These are phyloP conservation scores for Seira sanloemensis DNA, from an alignment of 2,888 invertebrate species.

Conservation along the genomic window DNA sequence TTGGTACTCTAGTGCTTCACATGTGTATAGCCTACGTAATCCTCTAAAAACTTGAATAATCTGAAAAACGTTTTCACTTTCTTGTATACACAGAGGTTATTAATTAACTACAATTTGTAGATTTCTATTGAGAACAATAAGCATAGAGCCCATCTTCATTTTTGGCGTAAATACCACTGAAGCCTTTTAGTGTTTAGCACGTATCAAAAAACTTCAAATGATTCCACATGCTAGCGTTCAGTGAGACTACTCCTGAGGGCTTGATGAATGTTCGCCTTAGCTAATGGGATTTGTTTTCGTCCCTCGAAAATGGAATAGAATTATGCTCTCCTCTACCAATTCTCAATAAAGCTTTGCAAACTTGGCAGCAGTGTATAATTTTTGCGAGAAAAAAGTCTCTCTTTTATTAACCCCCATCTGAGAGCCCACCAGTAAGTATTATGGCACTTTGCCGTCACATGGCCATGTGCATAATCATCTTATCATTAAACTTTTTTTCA, in stretches of 20 bases:
- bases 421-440: neutral
- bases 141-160: constrained; percentile 39
- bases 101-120: constrained; percentile 63
- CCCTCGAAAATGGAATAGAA: neutral
- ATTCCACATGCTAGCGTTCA: neutral
- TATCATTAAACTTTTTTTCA: neutral
- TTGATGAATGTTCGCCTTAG: neutral
- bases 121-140: constrained; percentile 57
- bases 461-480: constrained; percentile 18
- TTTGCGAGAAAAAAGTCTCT: neutral
- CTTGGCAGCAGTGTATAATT: neutral
- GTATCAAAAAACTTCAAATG: neutral
- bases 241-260: neutral
- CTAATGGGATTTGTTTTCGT: neutral
- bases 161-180: constrained; percentile 4
- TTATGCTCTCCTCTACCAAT: neutral
- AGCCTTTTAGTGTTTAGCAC: neutral
- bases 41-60: neutral
- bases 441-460: constrained; percentile 55
- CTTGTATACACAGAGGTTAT: constrained; percentile 48
- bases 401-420: constrained; percentile 3
- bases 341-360: too few species aligned
- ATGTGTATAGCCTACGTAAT: neutral
- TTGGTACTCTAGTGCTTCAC: too few species aligned
- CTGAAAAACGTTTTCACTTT: constrained; percentile 54